These are phyloP conservation scores for Ceratina japonica DNA, from an alignment of 1,140 invertebrate genomes.

Conservation along the genomic window DNA sequence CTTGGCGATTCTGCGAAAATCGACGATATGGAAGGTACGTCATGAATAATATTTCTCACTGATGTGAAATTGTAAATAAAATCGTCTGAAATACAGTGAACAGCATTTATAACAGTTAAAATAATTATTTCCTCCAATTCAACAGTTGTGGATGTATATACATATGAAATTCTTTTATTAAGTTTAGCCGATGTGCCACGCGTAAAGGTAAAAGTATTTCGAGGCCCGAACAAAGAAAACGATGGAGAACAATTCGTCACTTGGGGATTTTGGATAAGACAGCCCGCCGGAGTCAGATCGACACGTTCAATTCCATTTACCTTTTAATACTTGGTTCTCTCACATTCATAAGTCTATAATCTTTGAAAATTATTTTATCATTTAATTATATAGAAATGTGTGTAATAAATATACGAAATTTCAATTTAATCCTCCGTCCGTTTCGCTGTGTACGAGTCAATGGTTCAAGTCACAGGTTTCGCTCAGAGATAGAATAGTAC, in stretches of 20 bases:
- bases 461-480: too few species aligned
- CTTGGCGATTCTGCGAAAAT: neutral
- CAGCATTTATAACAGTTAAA: too few species aligned
- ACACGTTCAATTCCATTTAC: constrained; percentile 1
- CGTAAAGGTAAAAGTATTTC: constrained; percentile 87
- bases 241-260: constrained; percentile 82
- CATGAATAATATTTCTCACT: neutral
- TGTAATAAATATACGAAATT: too few species aligned
- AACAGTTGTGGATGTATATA: neutral
- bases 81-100: too few species aligned
- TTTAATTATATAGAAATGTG: too few species aligned
- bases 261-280: constrained; percentile 88
- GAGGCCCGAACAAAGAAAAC: constrained; percentile 82
- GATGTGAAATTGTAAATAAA: too few species aligned
- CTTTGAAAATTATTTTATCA: too few species aligned
- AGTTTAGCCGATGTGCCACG: constrained; percentile 76
- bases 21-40: neutral
- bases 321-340: neutral
- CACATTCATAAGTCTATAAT: too few species aligned
- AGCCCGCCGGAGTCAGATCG: constrained; percentile 74
- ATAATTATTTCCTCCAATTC: too few species aligned
- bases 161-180: constrained; percentile 5
- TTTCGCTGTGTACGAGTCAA: too few species aligned
- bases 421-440: too few species aligned
- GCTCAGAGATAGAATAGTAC: too few species aligned